Percentiles rank a stretch among this genome's conserved stretches.
Evolutionary conservation across 2,113 vertebrate genomes (phyloP).

Genomic region (Mesembrinibis cayennensis): DNA sequence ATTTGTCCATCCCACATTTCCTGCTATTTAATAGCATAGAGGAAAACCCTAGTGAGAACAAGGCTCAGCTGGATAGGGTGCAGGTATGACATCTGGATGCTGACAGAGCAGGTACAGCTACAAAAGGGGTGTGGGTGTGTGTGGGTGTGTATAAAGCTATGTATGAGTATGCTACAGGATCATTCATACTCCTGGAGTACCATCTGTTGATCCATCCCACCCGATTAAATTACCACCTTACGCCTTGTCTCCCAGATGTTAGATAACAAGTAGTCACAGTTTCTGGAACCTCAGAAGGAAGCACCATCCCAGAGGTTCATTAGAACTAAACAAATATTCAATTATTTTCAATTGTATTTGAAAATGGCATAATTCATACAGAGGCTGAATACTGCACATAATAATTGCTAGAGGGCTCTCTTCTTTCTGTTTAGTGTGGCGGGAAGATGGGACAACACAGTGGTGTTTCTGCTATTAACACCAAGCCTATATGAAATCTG

Average conservation of each 20-base stretch:
- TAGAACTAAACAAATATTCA: neutral
- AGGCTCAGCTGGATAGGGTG: neutral
- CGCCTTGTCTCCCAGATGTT: accelerated
- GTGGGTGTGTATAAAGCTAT: neutral
- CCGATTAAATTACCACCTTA: neutral
- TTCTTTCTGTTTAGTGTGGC: neutral
- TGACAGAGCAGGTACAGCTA: neutral
- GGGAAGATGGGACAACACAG: neutral
- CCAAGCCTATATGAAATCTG: neutral
- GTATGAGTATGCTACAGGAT: neutral
- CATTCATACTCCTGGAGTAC: neutral
- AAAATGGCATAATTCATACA: neutral
- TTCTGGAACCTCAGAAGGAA: neutral
- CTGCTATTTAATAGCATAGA: neutral
- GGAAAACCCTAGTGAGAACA: neutral
- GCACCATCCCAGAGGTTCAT: neutral
- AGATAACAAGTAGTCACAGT: neutral
- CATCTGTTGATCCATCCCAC: neutral
- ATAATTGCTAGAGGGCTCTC: neutral
- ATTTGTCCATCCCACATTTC: neutral
- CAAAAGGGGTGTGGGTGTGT: neutral
- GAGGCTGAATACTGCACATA: neutral
- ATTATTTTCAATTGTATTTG: neutral
- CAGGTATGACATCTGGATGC: neutral
- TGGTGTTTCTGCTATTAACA: neutral